These are phyloP conservation scores for Melanostoma mellinum DNA, from an alignment of 2,888 invertebrate species.

Conservation along the genomic window DNA sequence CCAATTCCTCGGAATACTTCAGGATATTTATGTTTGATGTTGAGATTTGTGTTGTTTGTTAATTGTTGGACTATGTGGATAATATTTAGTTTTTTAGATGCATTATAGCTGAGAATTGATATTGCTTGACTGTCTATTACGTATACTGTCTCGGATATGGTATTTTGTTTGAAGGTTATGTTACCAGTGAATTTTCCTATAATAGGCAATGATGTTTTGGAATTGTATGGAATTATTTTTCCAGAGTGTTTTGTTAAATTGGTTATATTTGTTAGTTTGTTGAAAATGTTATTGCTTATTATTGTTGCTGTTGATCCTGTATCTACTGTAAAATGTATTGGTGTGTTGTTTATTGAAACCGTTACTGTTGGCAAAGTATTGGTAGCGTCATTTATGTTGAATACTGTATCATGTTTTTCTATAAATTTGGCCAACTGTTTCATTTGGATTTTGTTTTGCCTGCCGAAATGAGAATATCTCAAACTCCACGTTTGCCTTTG, in stretches of 20 bases:
- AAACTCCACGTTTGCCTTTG: constrained; percentile 13
- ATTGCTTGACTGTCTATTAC: too few species aligned
- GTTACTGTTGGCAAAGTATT: too few species aligned
- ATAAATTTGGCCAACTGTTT: constrained; percentile 10
- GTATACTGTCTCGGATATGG: neutral
- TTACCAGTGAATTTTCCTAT: neutral
- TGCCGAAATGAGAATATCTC: constrained; percentile 30
- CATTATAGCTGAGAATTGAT: too few species aligned
- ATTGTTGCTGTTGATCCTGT: neutral
- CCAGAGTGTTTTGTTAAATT: neutral
- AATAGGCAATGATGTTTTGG: neutral
- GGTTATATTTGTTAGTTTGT: neutral
- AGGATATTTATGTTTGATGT: too few species aligned
- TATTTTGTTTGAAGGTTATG: neutral
- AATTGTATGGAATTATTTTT: neutral
- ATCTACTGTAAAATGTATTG: neutral
- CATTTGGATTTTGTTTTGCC: constrained; percentile 25
- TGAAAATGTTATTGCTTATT: neutral
- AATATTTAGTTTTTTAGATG: too few species aligned
- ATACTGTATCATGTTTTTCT: too few species aligned
- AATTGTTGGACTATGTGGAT: too few species aligned
- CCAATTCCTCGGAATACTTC: too few species aligned
- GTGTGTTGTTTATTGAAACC: too few species aligned
- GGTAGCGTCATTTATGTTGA: too few species aligned
- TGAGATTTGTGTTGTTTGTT: too few species aligned